Evolutionary conservation across 1,140 invertebrate genomes (phyloP), one percentile per base, ranked within the genome.

Genomic region (Agraylea sexmaculata): DNA sequence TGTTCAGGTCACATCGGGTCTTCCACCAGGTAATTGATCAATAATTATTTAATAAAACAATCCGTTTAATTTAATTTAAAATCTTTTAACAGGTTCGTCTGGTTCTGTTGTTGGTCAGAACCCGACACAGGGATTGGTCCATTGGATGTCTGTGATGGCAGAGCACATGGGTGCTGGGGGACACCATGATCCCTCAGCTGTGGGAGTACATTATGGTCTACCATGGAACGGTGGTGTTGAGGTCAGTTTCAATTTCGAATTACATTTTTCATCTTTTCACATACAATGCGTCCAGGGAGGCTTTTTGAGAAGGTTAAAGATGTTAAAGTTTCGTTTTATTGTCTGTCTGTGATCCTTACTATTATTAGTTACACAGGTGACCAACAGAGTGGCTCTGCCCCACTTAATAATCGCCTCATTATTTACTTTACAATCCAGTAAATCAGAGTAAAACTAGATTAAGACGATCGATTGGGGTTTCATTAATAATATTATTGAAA

Each of bases 101-200:
- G 64, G 62, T 48, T 60, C 62, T 32, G 70, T 61, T 53, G 73
- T 64, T 57, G 68, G 68, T 57, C 71, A 65, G 58, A 75, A 68
- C 66, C 75, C 62, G 42, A 75, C 75, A n/a, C 75, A 78, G 50
- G 78, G 73, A 40, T 66, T 83, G 46, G 79, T 82, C 41, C 80
- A 85, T 62, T 84, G 81, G 80, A 83, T 84, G 80, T 82, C 80
- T 51, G 78, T 85, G 43, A 83, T 85, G 80, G 78, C 81, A 18
- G 81, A 84, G 56, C 80, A 83, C 55, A 83, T 78, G 74, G 71
- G 70, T 68, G 57, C 76, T 61, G 69, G 80, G 60, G 60, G 70
- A 35, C 67, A 71, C 58, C 69, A 73, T 54, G 68, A 71, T 68
- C 68, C 71, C 50, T 62, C 66, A 52, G 66, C 68, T 40, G 64